These are phyloP conservation scores for Tetragonisca angustula DNA, from an alignment of 2,888 invertebrate genomes.

Conservation along the genomic window DNA sequence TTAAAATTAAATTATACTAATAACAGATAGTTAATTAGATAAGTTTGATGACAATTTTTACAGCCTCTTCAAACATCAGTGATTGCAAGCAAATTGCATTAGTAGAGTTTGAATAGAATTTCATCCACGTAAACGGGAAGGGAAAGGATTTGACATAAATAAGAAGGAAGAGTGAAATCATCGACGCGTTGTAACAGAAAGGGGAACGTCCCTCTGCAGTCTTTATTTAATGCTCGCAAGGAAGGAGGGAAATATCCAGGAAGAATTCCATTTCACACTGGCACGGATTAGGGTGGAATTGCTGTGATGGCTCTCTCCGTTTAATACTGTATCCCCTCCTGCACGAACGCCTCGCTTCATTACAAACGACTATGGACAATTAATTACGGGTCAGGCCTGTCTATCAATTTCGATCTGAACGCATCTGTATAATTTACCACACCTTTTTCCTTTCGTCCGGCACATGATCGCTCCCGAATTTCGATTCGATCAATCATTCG, in stretches of 20 bases:
- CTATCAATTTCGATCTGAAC: not conserved
- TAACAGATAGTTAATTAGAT: no score
- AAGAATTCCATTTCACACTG: not conserved
- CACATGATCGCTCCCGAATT: not conserved
- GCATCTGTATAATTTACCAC: not conserved
- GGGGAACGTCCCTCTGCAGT: conserved; percentile 12
- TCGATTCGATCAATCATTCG: not conserved
- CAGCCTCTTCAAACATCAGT: no score
- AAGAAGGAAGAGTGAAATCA: conserved; percentile 36
- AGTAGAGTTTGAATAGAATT: no score
- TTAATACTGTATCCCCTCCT: not conserved
- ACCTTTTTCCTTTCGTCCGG: not conserved
- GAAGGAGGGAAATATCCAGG: conserved; percentile 1
- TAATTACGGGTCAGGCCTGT: not conserved
- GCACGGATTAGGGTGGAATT: not conserved
- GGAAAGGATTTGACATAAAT: conserved; percentile 8
- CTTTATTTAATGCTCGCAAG: conserved; percentile 39
- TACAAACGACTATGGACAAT: not conserved
- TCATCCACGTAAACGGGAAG: no score
- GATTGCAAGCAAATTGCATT: no score
- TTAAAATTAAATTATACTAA: no score
- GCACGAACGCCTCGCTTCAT: not conserved
- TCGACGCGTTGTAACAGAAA: conserved; percentile 23
- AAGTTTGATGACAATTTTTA: no score
- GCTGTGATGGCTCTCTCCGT: not conserved